These are phyloP conservation scores for Gobionotothen gibberifrons DNA, from an alignment of 2,797 vertebrate species.

Conservation along the genomic window DNA sequence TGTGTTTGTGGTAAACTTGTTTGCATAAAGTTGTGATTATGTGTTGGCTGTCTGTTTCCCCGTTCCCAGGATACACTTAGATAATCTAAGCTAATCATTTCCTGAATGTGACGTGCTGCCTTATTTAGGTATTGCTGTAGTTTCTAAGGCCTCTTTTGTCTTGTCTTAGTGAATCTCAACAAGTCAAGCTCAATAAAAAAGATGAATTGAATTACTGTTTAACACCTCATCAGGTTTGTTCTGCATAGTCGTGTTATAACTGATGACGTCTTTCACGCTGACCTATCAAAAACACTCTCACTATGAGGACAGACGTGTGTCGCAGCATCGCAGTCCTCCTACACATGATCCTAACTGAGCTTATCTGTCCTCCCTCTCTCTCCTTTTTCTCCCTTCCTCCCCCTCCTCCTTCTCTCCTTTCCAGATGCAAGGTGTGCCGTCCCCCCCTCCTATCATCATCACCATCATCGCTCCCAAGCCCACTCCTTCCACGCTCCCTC, in stretches of 20 bases:
- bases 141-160: neutral
- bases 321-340: slow-evolving; percentile 28
- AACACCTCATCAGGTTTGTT: neutral
- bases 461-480: slow-evolving; percentile 84
- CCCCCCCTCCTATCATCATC: slow-evolving; percentile 83
- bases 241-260: neutral
- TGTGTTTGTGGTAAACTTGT: no score
- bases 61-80: no score
- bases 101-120: neutral
- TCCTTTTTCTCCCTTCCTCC: neutral
- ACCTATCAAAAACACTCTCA: slow-evolving; percentile 14
- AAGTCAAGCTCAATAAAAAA: neutral
- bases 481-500: slow-evolving; percentile 88
- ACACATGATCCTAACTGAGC: slow-evolving; percentile 53
- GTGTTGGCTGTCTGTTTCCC: no score
- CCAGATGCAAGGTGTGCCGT: slow-evolving; percentile 87
- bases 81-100: neutral
- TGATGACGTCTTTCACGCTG: slow-evolving; percentile 2
- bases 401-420: slow-evolving; percentile 29
- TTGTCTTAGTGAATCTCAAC: neutral
- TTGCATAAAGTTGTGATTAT: no score
- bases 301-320: slow-evolving; percentile 28
- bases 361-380: slow-evolving; percentile 33
- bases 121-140: neutral
- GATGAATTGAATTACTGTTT: neutral